Conservation (phyloP, 2,797 vertebrate species). For the Schizopygopsis malacanthus region DNA sequence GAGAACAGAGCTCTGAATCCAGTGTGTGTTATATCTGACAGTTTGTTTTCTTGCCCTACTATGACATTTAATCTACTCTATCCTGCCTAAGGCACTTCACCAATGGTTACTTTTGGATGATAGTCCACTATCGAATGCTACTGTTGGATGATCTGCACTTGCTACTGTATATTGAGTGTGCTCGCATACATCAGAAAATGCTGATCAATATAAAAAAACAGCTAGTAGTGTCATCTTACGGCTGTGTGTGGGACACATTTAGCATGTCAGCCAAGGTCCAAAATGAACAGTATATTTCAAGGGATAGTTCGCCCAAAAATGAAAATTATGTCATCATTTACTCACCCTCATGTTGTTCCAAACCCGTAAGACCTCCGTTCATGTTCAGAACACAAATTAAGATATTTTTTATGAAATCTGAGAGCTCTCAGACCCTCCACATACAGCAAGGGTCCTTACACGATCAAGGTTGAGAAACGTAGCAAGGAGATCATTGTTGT, state of each 20-base stretch:
- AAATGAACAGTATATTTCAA: not conserved
- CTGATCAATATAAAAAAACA: not conserved
- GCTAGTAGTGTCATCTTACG: not conserved
- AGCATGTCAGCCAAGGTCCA: not conserved
- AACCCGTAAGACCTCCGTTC: no score
- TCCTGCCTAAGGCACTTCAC: conserved; percentile 47
- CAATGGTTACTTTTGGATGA: conserved; percentile 21
- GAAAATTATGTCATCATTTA: no score
- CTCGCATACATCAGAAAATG: not conserved
- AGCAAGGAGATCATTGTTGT: no score
- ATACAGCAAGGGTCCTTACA: no score
- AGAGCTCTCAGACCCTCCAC: no score
- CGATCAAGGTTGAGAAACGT: no score
- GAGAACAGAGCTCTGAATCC: conserved; percentile 43
- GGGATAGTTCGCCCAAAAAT: no score
- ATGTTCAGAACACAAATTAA: no score
- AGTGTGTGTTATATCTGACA: conserved; percentile 54
- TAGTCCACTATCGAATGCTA: conserved; percentile 1
- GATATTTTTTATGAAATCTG: no score
- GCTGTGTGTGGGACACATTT: not conserved
- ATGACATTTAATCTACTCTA: conserved; percentile 53
- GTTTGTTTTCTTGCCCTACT: conserved; percentile 46
- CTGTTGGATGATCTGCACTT: not conserved
- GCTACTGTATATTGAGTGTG: not conserved
- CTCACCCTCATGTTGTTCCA: no score